Base-by-base conservation (phyloP, 1,140 invertebrate species). In the Eufriesea mexicana region DNA sequence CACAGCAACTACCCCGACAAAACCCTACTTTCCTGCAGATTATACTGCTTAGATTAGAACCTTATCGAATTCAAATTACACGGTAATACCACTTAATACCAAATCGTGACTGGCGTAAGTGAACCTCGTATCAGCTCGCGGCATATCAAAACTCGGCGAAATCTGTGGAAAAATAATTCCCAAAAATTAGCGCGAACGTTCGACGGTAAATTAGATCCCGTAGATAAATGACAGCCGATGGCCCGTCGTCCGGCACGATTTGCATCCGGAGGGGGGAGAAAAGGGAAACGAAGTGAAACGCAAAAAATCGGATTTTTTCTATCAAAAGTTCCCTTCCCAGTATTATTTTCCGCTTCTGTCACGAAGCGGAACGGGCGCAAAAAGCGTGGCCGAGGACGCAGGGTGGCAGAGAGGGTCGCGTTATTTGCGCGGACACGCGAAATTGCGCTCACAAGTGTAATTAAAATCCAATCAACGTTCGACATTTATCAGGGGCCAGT, bases 401-500 rank as follows among this genome's bases (percentile, higher is more conserved):
- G 20, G 8, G 12, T 5, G 12, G 70, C 0, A 10, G 68, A 2
- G 6, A 20, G 51, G 35, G 6, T 14, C 25, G 78, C 72, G 73
- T 57, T 79, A 79, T 79, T 67, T 76, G 72, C 42, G 28, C 20
- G 51, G 72, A 23, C 62, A 51, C 51, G 72, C 72, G 62, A 55
- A 82, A 82, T 82, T 76, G 73, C 79, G 62, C 79, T 45, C 79
- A 76, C 51, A 67, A 76, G 79, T 82, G 79, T 82, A 82, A 82
- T 82, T 76, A 82, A 82, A 82, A 82, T 82, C 72, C 79, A 76
- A 82, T 82, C 79, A 82, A 76, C 79, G 79, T 76, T 82, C 73
- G 79, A 76, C 79, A 76, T 82, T 82, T 82, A 82, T 82, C 79
- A 82, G 62, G 73, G 54, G 73, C 79, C 79, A 57, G 72, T 82